Evolutionary conservation across 2,888 invertebrate genomes (phyloP).

Genomic region (Andrena hattorfiana): DNA sequence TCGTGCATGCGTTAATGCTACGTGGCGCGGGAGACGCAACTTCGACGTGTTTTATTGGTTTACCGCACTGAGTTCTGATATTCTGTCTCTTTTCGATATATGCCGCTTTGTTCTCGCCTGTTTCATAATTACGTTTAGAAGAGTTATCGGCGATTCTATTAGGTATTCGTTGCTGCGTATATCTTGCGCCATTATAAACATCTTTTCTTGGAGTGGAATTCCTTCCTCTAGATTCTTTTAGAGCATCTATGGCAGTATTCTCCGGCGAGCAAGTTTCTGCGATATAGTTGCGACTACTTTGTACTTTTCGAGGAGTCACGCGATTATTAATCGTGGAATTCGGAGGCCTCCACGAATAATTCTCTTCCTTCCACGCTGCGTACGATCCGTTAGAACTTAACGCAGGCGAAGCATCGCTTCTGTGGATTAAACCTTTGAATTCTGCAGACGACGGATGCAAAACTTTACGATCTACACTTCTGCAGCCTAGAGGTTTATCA

Average conservation of each 20-base stretch:
- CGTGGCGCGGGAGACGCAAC: slow-evolving; percentile 1
- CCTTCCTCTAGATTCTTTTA: slow-evolving; percentile 1
- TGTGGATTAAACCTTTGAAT: slow-evolving; percentile 3
- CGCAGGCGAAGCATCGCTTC: slow-evolving; percentile 40
- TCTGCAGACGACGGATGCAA: slow-evolving; percentile 11
- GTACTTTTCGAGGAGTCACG: slow-evolving; percentile 2
- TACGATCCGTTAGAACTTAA: slow-evolving; percentile 70
- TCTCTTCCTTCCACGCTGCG: slow-evolving; percentile 78
- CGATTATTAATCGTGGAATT: slow-evolving; percentile 10
- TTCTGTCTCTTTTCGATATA: not conserved
- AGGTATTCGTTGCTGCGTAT: not conserved
- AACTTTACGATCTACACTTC: slow-evolving; percentile 30
- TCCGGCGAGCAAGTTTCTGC: not conserved
- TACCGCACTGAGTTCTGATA: slow-evolving; percentile 7
- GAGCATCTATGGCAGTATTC: not conserved
- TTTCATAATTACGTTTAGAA: slow-evolving; percentile 12
- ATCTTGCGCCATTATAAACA: slow-evolving; percentile 8
- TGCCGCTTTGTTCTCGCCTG: not conserved
- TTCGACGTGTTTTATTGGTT: not conserved
- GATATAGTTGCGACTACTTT: slow-evolving; percentile 16
- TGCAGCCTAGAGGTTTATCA: slow-evolving; percentile 67
- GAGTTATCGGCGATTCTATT: slow-evolving; percentile 9
- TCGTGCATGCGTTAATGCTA: not conserved
- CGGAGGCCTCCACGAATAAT: slow-evolving; percentile 55
- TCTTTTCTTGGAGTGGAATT: not conserved